phyloP scores from a whole-genome alignment of 2,797 vertebrate genomes.

The Coendou prehensilis region DNA sequence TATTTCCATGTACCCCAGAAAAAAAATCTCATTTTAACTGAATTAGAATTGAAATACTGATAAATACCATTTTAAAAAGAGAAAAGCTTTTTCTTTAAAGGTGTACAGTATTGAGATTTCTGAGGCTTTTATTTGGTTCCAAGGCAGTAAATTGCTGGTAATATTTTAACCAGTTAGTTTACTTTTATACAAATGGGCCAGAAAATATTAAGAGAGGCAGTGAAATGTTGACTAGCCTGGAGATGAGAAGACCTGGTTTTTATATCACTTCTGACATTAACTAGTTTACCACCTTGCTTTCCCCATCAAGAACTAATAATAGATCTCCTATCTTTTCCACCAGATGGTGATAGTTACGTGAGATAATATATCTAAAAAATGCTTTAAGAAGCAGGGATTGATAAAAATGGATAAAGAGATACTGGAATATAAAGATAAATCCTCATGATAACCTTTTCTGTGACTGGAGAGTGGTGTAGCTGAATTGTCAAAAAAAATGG shows the following conservation, averaged over 20 bases:
- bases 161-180: not conserved
- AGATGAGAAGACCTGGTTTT: not conserved
- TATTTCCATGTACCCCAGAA: not conserved
- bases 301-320: not conserved
- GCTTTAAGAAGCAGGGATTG: conserved; percentile 7
- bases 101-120: not conserved
- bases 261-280: not conserved
- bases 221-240: not conserved
- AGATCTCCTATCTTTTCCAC: not conserved
- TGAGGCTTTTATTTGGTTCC: not conserved
- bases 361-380: conserved; percentile 41
- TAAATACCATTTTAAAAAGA: not conserved
- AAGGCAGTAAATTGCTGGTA: not conserved
- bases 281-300: conserved; percentile 29
- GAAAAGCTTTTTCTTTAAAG: not conserved
- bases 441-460: not conserved
- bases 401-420: not conserved
- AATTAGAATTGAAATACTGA: conserved; percentile 11
- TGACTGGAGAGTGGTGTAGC: not conserved
- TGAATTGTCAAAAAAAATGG: not conserved
- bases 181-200: not conserved
- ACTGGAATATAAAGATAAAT: not conserved
- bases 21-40: not conserved
- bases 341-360: conserved; percentile 9
- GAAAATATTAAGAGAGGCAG: not conserved